Percentiles rank a stretch among this genome's conserved stretches.
These are phyloP conservation scores for Anolis apletophallus DNA, from an alignment of 2,797 vertebrate genomes.

Conservation along the genomic window DNA sequence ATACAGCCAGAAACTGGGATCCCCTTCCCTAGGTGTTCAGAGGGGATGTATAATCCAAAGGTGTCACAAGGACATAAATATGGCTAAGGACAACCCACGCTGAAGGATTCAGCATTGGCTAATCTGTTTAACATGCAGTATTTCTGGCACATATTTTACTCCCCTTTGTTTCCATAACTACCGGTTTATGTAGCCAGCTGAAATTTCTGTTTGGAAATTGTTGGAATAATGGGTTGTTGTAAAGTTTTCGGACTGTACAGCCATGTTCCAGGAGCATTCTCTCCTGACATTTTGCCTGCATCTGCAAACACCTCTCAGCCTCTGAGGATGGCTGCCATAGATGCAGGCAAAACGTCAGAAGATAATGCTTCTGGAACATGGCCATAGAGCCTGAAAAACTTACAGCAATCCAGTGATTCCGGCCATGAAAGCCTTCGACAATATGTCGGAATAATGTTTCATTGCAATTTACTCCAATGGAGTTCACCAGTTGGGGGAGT, in stretches of 20 bases:
- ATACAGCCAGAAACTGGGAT: not conserved
- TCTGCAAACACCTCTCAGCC: too few species aligned
- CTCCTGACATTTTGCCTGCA: too few species aligned
- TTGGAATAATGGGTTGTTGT: conserved; percentile 17
- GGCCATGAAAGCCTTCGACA: too few species aligned
- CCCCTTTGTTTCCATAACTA: conserved; percentile 44
- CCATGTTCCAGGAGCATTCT: too few species aligned
- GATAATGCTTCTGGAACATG: too few species aligned
- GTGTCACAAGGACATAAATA: conserved; percentile 38
- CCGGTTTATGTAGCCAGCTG: conserved; percentile 44
- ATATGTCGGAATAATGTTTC: conserved; percentile 2
- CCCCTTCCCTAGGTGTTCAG: not conserved
- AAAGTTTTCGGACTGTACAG: too few species aligned
- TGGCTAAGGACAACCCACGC: conserved; percentile 22
- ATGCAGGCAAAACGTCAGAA: too few species aligned
- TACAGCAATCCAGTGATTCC: too few species aligned
- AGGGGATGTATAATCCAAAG: conserved; percentile 35
- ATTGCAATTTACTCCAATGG: not conserved
- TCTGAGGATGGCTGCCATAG: too few species aligned
- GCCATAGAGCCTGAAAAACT: too few species aligned
- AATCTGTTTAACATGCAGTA: conserved; percentile 45
- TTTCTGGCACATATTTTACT: conserved; percentile 42
- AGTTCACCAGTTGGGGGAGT: conserved; percentile 43
- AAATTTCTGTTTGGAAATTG: conserved; percentile 55
- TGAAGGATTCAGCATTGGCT: conserved; percentile 36